Evolutionary conservation across 2,113 vertebrate species (phyloP).

Genomic region (Anarhynchus alexandrinus): DNA sequence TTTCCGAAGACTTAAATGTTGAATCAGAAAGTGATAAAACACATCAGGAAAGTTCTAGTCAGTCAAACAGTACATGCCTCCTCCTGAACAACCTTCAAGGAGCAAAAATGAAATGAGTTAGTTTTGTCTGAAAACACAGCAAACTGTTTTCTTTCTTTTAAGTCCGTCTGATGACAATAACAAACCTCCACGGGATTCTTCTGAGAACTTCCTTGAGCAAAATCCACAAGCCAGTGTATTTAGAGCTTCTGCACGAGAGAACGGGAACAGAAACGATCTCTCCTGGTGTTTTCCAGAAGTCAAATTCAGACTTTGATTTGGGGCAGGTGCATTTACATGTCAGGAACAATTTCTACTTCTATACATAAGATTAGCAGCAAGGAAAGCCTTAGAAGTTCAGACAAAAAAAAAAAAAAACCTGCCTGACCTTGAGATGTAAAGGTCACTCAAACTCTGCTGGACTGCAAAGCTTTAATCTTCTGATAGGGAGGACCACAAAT

Average conservation of each 20-base stretch:
- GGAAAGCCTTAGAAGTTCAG: neutral
- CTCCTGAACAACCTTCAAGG: neutral
- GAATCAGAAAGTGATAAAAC: slow-evolving; percentile 23
- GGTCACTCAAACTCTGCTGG: neutral
- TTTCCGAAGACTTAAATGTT: slow-evolving; percentile 11
- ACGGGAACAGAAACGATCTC: neutral
- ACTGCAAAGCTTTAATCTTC: slow-evolving; percentile 12
- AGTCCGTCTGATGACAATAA: neutral
- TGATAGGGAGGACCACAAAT: neutral
- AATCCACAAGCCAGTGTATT: neutral
- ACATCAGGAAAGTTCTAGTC: neutral
- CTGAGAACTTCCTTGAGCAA: neutral
- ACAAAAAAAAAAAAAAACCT: neutral
- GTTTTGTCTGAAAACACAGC: neutral
- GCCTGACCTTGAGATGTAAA: neutral
- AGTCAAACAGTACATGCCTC: neutral
- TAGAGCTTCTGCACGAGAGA: neutral
- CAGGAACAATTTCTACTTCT: neutral
- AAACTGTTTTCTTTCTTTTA: slow-evolving; percentile 4
- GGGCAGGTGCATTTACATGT: neutral
- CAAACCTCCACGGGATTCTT: neutral
- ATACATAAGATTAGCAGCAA: neutral
- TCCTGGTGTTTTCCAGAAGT: neutral
- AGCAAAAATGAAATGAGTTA: neutral
- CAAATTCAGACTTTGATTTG: neutral